A percentile compares a stretch with the other conserved stretches of the same genome.
phyloP scores from a whole-genome alignment of 2,888 invertebrate genomes.

The Ormyrus nitidulus region DNA sequence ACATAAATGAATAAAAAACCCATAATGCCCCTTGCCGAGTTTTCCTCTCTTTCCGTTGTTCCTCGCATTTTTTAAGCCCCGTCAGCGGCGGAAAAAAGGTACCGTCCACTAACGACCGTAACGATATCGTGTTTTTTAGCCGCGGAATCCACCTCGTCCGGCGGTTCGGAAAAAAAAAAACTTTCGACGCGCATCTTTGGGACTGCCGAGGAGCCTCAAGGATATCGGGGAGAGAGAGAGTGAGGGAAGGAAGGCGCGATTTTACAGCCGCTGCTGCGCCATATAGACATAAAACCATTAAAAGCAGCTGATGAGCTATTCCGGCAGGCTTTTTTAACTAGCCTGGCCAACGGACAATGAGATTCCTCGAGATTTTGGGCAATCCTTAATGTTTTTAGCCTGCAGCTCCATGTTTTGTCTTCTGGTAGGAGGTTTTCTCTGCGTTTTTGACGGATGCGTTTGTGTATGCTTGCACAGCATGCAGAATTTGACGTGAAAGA shows the following conservation, averaged over 20 bases:
- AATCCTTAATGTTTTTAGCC: constrained; percentile 59
- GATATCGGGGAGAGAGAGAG: not conserved
- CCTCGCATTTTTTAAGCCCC: not conserved
- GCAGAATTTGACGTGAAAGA: too few relatives aligned
- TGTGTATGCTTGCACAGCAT: too few relatives aligned
- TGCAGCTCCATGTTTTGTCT: too few relatives aligned
- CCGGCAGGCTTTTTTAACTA: constrained; percentile 58
- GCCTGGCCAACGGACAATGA: constrained; percentile 60
- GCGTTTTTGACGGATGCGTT: too few relatives aligned
- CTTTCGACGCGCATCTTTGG: not conserved
- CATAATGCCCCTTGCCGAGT: constrained; percentile 25
- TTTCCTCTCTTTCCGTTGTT: too few relatives aligned
- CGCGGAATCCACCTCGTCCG: not conserved
- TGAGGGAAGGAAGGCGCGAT: constrained; percentile 20
- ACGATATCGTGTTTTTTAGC: constrained; percentile 26
- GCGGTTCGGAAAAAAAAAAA: constrained; percentile 1
- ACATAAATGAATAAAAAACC: constrained; percentile 47
- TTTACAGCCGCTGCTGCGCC: constrained; percentile 58
- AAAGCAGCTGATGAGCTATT: constrained; percentile 43
- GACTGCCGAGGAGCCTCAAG: not conserved
- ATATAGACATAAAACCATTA: constrained; percentile 68
- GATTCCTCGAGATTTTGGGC: constrained; percentile 59
- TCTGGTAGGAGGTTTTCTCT: too few relatives aligned
- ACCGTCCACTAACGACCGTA: constrained; percentile 34
- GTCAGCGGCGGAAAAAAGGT: constrained; percentile 18